Conservation (phyloP, 2,113 vertebrate species). For the Nibea coibor region DNA sequence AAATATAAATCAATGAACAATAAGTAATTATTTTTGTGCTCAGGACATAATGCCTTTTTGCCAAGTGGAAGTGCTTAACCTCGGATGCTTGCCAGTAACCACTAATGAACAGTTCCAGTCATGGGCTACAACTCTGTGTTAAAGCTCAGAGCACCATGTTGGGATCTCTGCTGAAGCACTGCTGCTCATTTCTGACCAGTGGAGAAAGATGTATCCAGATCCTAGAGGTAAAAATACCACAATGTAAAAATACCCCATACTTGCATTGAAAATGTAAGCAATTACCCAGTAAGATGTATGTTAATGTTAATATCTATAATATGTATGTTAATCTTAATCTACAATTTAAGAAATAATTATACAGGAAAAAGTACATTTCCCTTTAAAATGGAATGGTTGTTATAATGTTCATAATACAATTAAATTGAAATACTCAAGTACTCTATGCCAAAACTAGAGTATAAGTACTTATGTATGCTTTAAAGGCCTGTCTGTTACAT, state of each 20-base stretch:
- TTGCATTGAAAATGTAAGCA: not conserved
- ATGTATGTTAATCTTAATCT: not conserved
- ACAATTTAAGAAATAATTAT: not conserved
- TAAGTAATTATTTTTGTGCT: conserved; percentile 16
- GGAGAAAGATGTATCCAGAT: conserved; percentile 4
- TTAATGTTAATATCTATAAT: too few species aligned
- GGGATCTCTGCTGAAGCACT: not conserved
- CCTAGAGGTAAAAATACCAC: not conserved
- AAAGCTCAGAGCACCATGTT: not conserved
- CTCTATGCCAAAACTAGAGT: too few species aligned
- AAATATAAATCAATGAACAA: conserved; percentile 18
- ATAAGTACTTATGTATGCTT: not conserved
- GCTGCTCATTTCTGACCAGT: not conserved
- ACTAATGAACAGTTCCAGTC: conserved; percentile 7
- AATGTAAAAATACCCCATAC: not conserved
- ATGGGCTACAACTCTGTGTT: not conserved
- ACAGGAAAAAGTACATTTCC: not conserved
- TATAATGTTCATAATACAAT: not conserved
- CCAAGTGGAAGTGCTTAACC: conserved; percentile 9
- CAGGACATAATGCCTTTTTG: conserved; percentile 7
- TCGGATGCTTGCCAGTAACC: conserved; percentile 3
- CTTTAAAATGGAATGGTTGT: not conserved
- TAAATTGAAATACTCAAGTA: not conserved
- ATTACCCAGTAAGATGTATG: not conserved
- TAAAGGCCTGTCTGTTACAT: not conserved